These are phyloP conservation scores for Miniopterus natalensis DNA, from an alignment of 2,113 vertebrate genomes.

Conservation along the genomic window DNA sequence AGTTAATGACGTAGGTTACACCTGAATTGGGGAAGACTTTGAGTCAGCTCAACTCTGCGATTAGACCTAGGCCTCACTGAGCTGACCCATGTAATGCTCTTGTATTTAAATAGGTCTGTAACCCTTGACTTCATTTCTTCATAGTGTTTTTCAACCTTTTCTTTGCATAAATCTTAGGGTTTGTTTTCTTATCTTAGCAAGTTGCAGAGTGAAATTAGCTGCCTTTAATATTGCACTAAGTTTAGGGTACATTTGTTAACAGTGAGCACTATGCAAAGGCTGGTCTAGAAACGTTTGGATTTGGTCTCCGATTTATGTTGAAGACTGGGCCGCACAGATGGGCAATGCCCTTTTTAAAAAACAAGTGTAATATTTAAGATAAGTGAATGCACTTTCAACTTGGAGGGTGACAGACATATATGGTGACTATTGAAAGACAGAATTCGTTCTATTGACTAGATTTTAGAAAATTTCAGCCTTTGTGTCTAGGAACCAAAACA, in stretches of 20 bases:
- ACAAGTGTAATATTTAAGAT: neutral
- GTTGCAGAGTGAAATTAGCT: constrained; percentile 50
- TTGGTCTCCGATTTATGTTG: constrained; percentile 29
- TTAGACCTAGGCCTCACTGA: constrained; percentile 36
- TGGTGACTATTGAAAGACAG: neutral
- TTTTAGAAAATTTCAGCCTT: neutral
- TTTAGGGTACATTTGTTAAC: neutral
- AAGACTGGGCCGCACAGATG: neutral
- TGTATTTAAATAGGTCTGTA: constrained; percentile 55
- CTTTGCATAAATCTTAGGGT: neutral
- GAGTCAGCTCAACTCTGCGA: neutral
- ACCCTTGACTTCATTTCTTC: constrained; percentile 54
- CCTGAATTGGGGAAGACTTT: constrained; percentile 32
- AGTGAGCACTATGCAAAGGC: neutral
- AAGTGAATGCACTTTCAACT: neutral
- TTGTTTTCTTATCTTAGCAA: constrained; percentile 34
- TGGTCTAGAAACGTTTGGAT: neutral
- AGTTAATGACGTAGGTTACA: neutral
- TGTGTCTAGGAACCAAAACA: neutral
- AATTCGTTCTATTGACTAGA: neutral
- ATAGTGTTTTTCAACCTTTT: constrained; percentile 47
- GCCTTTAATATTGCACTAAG: neutral
- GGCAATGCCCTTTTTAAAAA: neutral
- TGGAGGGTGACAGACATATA: neutral
- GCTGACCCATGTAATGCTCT: neutral